These are phyloP conservation scores for Heliconius sara DNA, from an alignment of 2,888 invertebrate genomes.

Conservation along the genomic window DNA sequence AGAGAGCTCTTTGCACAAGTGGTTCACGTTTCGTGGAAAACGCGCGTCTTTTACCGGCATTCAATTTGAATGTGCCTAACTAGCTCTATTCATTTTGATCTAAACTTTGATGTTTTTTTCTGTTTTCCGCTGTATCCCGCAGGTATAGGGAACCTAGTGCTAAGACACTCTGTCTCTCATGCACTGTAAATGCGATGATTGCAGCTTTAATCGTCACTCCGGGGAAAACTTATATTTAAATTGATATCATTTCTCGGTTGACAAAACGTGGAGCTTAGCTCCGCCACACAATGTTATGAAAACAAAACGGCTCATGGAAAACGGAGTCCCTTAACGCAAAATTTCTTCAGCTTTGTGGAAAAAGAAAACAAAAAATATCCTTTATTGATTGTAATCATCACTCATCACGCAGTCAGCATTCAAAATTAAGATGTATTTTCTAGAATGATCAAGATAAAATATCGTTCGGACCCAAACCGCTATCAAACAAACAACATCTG, in stretches of 20 bases:
- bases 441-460: not conserved
- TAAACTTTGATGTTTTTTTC: not conserved
- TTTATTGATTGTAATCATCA: no score
- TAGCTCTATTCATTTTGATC: conserved; percentile 14
- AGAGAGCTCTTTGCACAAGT: conserved; percentile 21
- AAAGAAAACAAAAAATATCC: no score
- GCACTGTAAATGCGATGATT: no score
- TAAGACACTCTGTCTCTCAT: not conserved
- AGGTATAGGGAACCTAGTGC: not conserved
- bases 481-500: conserved; percentile 14
- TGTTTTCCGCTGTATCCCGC: not conserved
- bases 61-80: conserved; percentile 13
- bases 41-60: conserved; percentile 16
- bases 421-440: not conserved
- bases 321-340: no score
- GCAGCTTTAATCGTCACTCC: no score
- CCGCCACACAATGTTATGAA: not conserved
- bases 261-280: not conserved
- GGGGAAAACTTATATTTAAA: no score
- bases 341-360: no score
- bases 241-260: not conserved
- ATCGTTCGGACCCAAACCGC: not conserved
- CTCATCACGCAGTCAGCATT: not conserved
- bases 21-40: conserved; percentile 3
- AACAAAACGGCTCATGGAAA: not conserved